Percentiles rank a stretch among this genome's conserved stretches.
Conservation (phyloP, 1,140 invertebrate genomes). For the Eumaeus atala region DNA sequence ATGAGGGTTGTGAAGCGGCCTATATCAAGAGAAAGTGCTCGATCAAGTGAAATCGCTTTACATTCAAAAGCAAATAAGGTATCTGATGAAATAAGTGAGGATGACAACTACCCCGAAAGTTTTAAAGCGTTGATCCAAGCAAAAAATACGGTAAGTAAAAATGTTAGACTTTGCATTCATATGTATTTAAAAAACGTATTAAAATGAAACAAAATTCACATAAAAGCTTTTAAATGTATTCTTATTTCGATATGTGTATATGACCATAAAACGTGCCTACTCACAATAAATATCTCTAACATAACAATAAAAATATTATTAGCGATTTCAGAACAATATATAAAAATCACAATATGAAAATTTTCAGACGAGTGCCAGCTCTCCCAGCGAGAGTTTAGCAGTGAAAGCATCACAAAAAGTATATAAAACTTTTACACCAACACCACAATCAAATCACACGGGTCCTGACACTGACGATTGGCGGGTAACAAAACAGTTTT, state of each 20-base stretch:
- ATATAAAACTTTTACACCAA: slow-evolving; percentile 50
- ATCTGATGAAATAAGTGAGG: slow-evolving; percentile 58
- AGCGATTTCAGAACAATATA: too few relatives aligned
- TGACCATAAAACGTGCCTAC: too few relatives aligned
- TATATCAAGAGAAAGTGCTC: slow-evolving; percentile 38
- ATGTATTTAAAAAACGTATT: too few relatives aligned
- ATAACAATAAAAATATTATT: too few relatives aligned
- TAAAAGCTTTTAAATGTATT: too few relatives aligned
- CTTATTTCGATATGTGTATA: too few relatives aligned
- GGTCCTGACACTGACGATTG: slow-evolving; percentile 45
- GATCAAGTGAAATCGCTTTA: slow-evolving; percentile 22
- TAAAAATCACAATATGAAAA: too few relatives aligned
- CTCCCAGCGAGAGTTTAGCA: slow-evolving; percentile 66
- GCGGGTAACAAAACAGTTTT: slow-evolving; percentile 44
- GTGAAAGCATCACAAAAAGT: slow-evolving; percentile 69
- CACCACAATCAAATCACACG: slow-evolving; percentile 46
- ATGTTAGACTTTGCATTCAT: too few relatives aligned
- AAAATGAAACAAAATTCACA: too few relatives aligned
- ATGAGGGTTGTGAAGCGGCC: slow-evolving; percentile 51
- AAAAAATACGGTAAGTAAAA: slow-evolving; percentile 62
- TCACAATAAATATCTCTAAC: too few relatives aligned
- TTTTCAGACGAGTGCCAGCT: slow-evolving; percentile 67
- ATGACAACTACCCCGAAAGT: slow-evolving; percentile 66
- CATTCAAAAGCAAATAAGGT: slow-evolving; percentile 33
- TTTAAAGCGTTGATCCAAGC: slow-evolving; percentile 67